Evolutionary conservation across 1,140 invertebrate species (phyloP).

Genomic region (Sitobion miscanthi): DNA sequence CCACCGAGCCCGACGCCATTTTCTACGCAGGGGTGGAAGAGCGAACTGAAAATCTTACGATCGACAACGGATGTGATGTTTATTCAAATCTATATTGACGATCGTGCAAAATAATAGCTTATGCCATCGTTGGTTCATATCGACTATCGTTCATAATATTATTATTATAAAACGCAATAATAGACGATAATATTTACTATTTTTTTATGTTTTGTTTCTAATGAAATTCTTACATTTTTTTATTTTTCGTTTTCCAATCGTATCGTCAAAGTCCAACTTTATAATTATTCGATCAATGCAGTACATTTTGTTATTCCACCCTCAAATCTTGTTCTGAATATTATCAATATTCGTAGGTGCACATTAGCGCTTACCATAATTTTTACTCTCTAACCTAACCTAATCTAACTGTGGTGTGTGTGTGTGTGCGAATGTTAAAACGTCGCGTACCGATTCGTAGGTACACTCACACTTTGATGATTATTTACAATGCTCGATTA

Average conservation of each 20-base stretch:
- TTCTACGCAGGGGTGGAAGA: not conserved
- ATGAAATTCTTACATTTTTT: too few species aligned
- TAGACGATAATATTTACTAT: too few species aligned
- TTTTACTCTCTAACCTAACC: too few species aligned
- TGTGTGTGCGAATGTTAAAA: too few species aligned
- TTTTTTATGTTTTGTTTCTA: too few species aligned
- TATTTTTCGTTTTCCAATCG: too few species aligned
- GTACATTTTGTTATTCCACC: too few species aligned
- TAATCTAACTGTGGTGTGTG: not conserved
- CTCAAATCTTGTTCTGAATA: too few species aligned
- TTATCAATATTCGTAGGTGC: too few species aligned
- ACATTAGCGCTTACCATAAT: too few species aligned
- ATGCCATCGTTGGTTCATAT: not conserved
- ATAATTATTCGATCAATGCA: too few species aligned
- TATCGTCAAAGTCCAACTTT: too few species aligned
- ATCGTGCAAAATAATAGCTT: not conserved
- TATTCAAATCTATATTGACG: not conserved
- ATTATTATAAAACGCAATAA: not conserved
- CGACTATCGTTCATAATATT: not conserved
- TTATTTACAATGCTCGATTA: not conserved
- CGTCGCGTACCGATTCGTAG: not conserved
- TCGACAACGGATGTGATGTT: not conserved
- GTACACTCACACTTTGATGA: not conserved
- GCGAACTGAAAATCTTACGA: not conserved
- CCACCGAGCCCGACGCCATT: not conserved